These are phyloP conservation scores for Apteryx owenii DNA, from an alignment of 2,113 vertebrate genomes.

Conservation along the genomic window DNA sequence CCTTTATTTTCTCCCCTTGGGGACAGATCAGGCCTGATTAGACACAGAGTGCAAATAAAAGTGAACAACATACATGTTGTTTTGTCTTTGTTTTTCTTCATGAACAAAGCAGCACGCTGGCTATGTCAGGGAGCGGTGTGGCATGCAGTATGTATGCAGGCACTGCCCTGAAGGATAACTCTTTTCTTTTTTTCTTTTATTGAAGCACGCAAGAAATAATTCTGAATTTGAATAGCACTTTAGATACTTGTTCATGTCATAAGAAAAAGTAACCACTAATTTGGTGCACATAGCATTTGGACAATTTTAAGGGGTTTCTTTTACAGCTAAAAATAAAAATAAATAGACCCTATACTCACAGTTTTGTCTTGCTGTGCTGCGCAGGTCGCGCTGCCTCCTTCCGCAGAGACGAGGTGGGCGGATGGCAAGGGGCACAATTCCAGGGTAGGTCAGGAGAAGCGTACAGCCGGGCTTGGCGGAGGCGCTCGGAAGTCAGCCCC, in stretches of 20 bases:
- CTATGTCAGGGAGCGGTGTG: slow-evolving; percentile 58
- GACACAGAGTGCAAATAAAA: slow-evolving; percentile 65
- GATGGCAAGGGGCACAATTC: slow-evolving; percentile 70
- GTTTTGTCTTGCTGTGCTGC: slow-evolving; percentile 33
- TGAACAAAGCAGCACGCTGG: slow-evolving; percentile 78
- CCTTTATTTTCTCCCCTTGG: slow-evolving; percentile 74
- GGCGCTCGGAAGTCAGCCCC: slow-evolving; percentile 69
- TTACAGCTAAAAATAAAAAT: slow-evolving; percentile 43
- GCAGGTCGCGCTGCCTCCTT: slow-evolving; percentile 1
- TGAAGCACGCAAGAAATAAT: slow-evolving; percentile 41
- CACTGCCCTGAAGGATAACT: slow-evolving; percentile 54
- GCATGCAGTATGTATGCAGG: slow-evolving; percentile 61
- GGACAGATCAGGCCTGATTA: slow-evolving; percentile 74
- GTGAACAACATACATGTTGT: slow-evolving; percentile 62
- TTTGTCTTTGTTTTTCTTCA: slow-evolving; percentile 72
- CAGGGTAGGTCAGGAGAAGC: slow-evolving; percentile 25
- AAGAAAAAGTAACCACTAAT: not conserved
- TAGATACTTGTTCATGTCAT: not conserved
- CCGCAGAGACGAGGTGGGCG: not conserved
- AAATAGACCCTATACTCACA: slow-evolving; percentile 68
- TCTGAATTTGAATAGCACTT: not conserved
- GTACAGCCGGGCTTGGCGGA: slow-evolving; percentile 51
- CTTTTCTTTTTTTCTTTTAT: not conserved
- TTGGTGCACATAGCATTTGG: not conserved
- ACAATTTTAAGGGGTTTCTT: slow-evolving; percentile 11